Evolutionary conservation across 2,797 vertebrate genomes (phyloP).

Genomic region (Vespertilio murinus): DNA sequence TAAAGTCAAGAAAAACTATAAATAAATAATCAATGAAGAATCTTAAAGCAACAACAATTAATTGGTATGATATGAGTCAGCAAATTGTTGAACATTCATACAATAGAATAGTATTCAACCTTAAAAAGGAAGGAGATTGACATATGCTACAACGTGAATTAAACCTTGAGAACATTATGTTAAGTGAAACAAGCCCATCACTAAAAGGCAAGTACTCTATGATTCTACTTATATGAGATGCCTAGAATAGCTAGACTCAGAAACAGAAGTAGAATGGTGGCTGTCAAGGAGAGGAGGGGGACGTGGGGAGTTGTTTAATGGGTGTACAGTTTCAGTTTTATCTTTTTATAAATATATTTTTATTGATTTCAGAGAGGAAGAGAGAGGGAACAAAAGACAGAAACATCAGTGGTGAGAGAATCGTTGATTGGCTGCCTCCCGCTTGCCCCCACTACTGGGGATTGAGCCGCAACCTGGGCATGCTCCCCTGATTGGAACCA

Average conservation of each 20-base stretch:
- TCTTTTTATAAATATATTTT: too few species aligned
- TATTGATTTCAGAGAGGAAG: too few species aligned
- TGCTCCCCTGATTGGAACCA: too few species aligned
- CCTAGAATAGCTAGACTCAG: background rate
- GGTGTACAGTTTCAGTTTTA: background rate
- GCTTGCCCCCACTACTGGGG: too few species aligned
- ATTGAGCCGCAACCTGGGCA: too few species aligned
- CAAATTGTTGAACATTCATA: background rate
- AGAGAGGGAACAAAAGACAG: too few species aligned
- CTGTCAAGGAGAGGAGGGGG: background rate
- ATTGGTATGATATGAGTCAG: background rate
- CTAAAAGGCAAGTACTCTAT: background rate
- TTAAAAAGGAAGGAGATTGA: constrained; percentile 9
- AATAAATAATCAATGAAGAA: too few species aligned
- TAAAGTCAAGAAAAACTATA: too few species aligned
- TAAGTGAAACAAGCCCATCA: background rate
- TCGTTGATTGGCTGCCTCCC: too few species aligned
- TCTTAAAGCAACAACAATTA: background rate
- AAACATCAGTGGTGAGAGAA: too few species aligned
- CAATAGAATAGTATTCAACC: background rate
- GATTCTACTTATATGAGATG: background rate
- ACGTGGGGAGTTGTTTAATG: background rate
- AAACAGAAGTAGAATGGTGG: background rate
- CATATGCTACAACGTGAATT: background rate
- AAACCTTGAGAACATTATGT: background rate